phyloP scores from a whole-genome alignment of 2,113 vertebrate genomes.

The Marcusenius ussheri region DNA sequence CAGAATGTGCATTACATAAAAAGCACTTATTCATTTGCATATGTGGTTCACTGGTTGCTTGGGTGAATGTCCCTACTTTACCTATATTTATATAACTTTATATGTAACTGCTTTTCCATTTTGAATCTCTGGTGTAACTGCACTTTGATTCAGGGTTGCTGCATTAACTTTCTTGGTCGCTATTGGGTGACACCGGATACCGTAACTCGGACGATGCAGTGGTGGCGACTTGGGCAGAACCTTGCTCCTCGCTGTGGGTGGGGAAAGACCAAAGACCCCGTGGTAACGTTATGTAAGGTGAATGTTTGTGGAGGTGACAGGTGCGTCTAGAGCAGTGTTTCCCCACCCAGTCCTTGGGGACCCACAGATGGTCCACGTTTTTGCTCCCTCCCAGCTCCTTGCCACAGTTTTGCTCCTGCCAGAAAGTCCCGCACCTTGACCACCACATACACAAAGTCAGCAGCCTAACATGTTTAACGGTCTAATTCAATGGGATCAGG shows the following conservation, averaged over 20 bases:
- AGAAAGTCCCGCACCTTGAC: not conserved
- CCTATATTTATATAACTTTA: not conserved
- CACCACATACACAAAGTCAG: not conserved
- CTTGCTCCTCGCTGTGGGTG: not conserved
- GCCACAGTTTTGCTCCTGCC: too few relatives aligned
- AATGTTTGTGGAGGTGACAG: conserved; percentile 28
- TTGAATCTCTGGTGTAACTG: not conserved
- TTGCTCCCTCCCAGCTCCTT: too few relatives aligned
- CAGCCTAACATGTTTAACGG: not conserved
- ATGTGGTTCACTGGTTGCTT: not conserved
- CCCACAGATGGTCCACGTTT: not conserved
- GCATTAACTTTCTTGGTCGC: not conserved
- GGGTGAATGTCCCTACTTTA: not conserved
- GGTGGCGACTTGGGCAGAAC: not conserved
- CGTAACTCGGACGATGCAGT: not conserved
- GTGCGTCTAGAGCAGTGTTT: conserved; percentile 8
- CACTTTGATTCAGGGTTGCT: not conserved
- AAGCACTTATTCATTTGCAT: not conserved
- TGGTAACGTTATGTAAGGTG: not conserved
- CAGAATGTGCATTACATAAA: not conserved
- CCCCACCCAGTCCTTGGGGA: not conserved
- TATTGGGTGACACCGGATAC: not conserved
- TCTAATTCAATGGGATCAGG: not conserved
- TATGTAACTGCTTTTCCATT: not conserved
- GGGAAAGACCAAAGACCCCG: conserved; percentile 10